These are phyloP conservation scores for Dipodomys spectabilis DNA, from an alignment of 2,113 vertebrate species.

Conservation along the genomic window DNA sequence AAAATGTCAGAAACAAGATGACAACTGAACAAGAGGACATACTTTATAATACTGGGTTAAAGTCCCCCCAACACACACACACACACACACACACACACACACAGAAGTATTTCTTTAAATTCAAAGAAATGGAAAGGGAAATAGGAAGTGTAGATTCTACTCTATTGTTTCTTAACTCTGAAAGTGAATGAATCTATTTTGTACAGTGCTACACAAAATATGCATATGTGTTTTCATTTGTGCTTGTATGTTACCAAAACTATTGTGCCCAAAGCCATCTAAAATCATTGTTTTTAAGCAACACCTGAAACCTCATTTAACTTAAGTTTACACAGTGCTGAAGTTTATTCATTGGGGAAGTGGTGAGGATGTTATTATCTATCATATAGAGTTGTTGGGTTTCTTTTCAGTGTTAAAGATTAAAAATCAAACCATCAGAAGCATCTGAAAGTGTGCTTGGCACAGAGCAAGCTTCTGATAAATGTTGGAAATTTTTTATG, in stretches of 20 bases:
- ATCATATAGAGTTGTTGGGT: not conserved
- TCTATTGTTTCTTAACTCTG: not conserved
- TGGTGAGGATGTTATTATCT: not conserved
- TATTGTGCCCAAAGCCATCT: not conserved
- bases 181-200: not conserved
- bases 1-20: not conserved
- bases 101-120: conserved; percentile 24
- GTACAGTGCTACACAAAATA: too few species aligned
- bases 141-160: not conserved
- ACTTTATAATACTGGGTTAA: not conserved
- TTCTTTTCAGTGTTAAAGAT: not conserved
- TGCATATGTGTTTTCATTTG: not conserved
- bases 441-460: not conserved
- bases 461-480: not conserved
- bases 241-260: not conserved
- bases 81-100: not conserved
- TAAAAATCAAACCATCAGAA: not conserved
- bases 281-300: conserved; percentile 39
- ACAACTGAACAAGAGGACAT: not conserved
- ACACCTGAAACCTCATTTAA: conserved; percentile 10
- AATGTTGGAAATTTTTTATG: conserved; percentile 12
- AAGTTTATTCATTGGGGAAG: conserved; percentile 19
- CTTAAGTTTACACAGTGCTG: conserved; percentile 19
- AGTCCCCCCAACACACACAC: too few species aligned
- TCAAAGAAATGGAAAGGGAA: not conserved